Evolutionary conservation across 2,888 invertebrate species (phyloP), one percentile per base, ranked within the genome.

Genomic region (Orchesellides sinensis): DNA sequence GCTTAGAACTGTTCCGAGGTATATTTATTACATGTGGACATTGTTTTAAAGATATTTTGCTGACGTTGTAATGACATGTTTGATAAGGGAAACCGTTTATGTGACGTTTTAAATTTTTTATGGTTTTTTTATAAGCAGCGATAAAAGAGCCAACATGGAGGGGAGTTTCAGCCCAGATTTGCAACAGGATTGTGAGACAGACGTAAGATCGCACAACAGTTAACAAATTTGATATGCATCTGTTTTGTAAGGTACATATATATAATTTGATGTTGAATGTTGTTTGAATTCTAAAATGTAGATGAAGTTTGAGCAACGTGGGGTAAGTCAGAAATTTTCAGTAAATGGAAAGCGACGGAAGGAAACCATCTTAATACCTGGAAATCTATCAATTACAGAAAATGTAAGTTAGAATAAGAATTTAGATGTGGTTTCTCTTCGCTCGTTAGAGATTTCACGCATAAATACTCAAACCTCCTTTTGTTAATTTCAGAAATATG

Each of bases 401-500:
- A 87, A 86, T 79, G 88, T 88, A 83, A 66, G 85, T n/a, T 23
- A 45, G 12, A 65, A 45, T 10, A 59, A n/a, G n/a, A n/a, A n/a
- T n/a, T n/a, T n/a, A n/a, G n/a, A n/a, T n/a, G n/a, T n/a, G n/a
- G n/a, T n/a, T n/a, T n/a, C n/a, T n/a, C n/a, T n/a, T n/a, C n/a
- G 21, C 14, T 54, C 2, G 21, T 21, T 21, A 21, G 3, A 14
- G 12, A 17, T 21, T 23, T 63, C 40, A 40, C 14, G 25, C 17
- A 29, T 49, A 21, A 5, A 49, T 21, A 45, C 52, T 63, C 61
- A 65, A 49, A 1, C 5, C 10, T 66, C 12, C 25, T 35, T 80
- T 66, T 78, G 74, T 49, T 49, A 12, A 14, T 87, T 88, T 2
- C 85, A 92, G 92, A 90, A 89, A 88, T 90, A 90, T 87, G 92